Percentiles rank a stretch among this genome's conserved stretches.
Conservation (phyloP, 2,113 vertebrate species). For the Dinomys branickii region DNA sequence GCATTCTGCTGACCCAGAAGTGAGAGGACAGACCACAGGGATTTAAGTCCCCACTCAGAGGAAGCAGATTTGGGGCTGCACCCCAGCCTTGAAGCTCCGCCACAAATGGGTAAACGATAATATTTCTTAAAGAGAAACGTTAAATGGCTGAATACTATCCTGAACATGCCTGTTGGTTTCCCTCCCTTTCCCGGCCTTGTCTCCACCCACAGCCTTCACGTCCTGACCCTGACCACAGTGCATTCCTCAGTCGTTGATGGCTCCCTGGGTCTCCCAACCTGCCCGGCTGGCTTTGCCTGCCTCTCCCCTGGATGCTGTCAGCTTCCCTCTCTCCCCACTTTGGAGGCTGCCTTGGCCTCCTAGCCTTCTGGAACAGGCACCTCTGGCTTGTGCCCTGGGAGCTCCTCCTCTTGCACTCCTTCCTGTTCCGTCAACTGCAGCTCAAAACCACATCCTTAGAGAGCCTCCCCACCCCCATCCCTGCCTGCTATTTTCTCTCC, state of each 20-base stretch:
- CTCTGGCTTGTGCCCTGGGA: neutral
- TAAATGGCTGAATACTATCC: neutral
- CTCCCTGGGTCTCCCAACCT: neutral
- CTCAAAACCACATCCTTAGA: conserved; percentile 55
- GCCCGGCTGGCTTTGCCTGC: too few relatives aligned
- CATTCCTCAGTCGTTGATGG: neutral
- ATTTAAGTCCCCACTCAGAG: neutral
- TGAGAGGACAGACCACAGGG: neutral
- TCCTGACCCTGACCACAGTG: neutral
- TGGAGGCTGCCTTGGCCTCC: neutral
- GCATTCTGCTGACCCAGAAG: neutral
- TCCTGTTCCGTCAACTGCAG: neutral
- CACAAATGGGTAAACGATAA: neutral
- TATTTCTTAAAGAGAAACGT: neutral
- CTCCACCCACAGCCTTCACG: neutral
- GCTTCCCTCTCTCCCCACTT: neutral
- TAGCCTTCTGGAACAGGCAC: neutral
- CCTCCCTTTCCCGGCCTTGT: neutral
- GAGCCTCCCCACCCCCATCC: neutral
- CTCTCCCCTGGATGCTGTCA: too few relatives aligned
- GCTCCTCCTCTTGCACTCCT: neutral
- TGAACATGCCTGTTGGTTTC: neutral
- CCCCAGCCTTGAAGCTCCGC: neutral
- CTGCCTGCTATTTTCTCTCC: conserved; percentile 16
- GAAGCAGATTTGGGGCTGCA: neutral